Percentiles rank a stretch among this genome's conserved stretches.
These are phyloP conservation scores for Leptura quadrifasciata DNA, from an alignment of 2,888 invertebrate genomes.

Conservation along the genomic window DNA sequence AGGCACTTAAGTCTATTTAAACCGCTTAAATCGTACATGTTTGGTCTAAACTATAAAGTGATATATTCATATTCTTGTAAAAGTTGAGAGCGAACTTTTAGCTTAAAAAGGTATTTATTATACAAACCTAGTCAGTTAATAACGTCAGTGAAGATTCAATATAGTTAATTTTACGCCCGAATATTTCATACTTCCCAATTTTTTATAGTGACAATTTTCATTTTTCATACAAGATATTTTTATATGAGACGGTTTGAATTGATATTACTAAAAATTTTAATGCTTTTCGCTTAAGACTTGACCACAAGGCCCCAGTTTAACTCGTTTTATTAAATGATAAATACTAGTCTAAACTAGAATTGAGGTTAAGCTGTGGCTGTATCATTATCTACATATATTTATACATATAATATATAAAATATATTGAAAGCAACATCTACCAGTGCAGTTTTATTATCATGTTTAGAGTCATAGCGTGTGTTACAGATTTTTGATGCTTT, in stretches of 20 bases:
- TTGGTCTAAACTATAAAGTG: conserved; percentile 14
- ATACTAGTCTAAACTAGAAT: neutral
- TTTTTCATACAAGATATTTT: conserved; percentile 23
- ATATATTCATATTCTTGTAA: conserved; percentile 29
- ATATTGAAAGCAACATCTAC: neutral
- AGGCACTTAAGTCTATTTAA: conserved; percentile 50
- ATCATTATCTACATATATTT: neutral
- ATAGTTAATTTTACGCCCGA: neutral
- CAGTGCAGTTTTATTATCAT: conserved; percentile 2
- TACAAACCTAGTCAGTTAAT: conserved; percentile 35
- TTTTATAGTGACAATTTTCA: conserved; percentile 7
- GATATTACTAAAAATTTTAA: neutral
- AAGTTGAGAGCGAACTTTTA: conserved; percentile 21
- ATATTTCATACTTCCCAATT: neutral
- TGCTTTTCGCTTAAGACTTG: neutral
- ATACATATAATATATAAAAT: neutral
- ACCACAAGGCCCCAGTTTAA: neutral
- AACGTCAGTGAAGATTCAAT: neutral
- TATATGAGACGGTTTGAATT: conserved; percentile 6
- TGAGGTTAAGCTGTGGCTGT: neutral
- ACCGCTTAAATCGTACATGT: conserved; percentile 10
- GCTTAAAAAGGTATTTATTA: conserved; percentile 26
- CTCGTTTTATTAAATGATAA: neutral
- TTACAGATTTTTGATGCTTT: conserved; percentile 5
- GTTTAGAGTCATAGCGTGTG: neutral